Evolutionary conservation across 2,888 invertebrate species (phyloP).

Genomic region (Callinectes sapidus): DNA sequence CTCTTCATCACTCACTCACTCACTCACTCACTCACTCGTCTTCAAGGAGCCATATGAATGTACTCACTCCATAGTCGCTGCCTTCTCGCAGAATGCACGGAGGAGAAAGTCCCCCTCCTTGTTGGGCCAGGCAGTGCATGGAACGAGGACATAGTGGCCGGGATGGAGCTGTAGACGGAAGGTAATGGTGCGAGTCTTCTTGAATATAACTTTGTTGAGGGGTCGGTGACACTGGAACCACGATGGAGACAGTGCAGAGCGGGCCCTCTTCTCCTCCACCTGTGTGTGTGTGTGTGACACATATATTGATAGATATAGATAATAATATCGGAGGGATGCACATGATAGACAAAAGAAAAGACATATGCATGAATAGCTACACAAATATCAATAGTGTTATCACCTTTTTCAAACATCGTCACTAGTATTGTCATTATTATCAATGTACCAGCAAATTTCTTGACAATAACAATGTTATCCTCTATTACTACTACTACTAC

Average conservation of each 20-base stretch:
- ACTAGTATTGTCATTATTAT: neutral
- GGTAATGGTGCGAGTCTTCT: slow-evolving; percentile 50
- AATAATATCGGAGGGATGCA: neutral
- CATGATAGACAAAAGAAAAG: neutral
- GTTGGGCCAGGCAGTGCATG: slow-evolving; percentile 59
- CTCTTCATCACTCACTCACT: too few species aligned
- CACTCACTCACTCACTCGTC: too few species aligned
- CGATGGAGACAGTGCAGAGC: neutral
- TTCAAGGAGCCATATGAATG: neutral
- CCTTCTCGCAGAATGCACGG: slow-evolving; percentile 69
- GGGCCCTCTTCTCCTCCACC: slow-evolving; percentile 29
- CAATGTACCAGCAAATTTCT: too few species aligned
- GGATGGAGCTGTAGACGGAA: slow-evolving; percentile 60
- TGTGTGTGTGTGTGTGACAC: neutral
- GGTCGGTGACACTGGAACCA: slow-evolving; percentile 32
- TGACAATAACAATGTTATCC: too few species aligned
- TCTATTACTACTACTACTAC: too few species aligned
- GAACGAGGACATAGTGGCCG: slow-evolving; percentile 68
- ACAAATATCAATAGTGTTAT: too few species aligned
- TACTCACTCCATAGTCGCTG: slow-evolving; percentile 52
- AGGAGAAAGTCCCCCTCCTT: slow-evolving; percentile 69
- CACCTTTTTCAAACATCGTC: neutral
- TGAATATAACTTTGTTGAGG: slow-evolving; percentile 27
- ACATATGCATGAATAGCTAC: neutral
- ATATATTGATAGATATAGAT: neutral